Percentiles rank a stretch among this genome's conserved stretches.
These are phyloP conservation scores for Nematolebias whitei DNA, from an alignment of 2,113 vertebrate species.

Conservation along the genomic window DNA sequence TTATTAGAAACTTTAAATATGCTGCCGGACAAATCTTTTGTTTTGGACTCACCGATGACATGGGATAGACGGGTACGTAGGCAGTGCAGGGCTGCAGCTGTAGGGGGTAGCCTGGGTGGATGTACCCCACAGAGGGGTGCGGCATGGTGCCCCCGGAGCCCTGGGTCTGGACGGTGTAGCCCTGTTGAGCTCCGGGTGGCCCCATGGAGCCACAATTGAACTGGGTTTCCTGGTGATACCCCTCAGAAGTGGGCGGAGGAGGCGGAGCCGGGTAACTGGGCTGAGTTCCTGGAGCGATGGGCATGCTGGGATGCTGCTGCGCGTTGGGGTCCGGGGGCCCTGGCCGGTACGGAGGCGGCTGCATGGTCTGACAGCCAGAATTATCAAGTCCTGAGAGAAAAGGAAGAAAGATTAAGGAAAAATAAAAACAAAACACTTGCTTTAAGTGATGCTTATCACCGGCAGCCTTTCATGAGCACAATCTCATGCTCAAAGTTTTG, in stretches of 20 bases:
- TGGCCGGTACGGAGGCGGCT: conserved; percentile 86
- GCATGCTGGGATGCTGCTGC: conserved; percentile 73
- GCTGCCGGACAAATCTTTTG: too few relatives aligned
- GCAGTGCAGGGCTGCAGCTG: conserved; percentile 93
- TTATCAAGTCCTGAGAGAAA: conserved; percentile 81
- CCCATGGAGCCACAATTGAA: conserved; percentile 76
- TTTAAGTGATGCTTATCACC: too few relatives aligned
- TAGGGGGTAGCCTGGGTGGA: conserved; percentile 87
- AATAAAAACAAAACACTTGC: neutral
- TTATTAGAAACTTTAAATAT: too few relatives aligned
- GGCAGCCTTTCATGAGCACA: too few relatives aligned
- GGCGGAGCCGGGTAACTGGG: conserved; percentile 80
- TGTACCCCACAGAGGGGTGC: conserved; percentile 86
- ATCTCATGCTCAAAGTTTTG: too few relatives aligned
- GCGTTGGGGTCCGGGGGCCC: conserved; percentile 63
- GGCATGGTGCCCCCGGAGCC: conserved; percentile 78
- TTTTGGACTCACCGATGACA: conserved; percentile 81
- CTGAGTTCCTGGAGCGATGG: conserved; percentile 74
- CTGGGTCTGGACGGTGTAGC: conserved; percentile 88
- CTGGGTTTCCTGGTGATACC: conserved; percentile 84
- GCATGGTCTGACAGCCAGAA: conserved; percentile 82
- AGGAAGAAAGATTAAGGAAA: neutral
- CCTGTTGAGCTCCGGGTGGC: conserved; percentile 79
- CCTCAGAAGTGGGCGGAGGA: conserved; percentile 75
- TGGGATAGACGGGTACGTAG: conserved; percentile 90